Percentiles rank a stretch among this genome's conserved stretches.
phyloP scores from a whole-genome alignment of 2,888 invertebrate genomes.

The Onchidella celtica region DNA sequence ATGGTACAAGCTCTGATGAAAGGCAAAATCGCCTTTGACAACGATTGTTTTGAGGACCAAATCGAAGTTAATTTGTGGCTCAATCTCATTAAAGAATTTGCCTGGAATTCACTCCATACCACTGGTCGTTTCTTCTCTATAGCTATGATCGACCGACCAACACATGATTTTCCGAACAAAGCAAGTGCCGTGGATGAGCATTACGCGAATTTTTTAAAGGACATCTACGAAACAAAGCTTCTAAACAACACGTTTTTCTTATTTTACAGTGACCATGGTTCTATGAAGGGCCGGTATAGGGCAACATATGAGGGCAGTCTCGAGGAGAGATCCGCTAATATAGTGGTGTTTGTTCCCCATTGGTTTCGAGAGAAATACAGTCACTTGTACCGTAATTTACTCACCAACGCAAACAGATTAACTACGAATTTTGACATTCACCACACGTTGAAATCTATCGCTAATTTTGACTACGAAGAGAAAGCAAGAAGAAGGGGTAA shows the following conservation, averaged over 20 bases:
- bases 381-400: constrained; percentile 85
- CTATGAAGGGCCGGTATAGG: constrained; percentile 91
- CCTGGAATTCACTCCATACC: constrained; percentile 82
- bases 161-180: constrained; percentile 91
- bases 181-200: constrained; percentile 87
- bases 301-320: constrained; percentile 87
- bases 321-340: constrained; percentile 92
- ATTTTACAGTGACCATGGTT: constrained; percentile 91
- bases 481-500: neutral
- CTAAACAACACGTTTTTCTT: constrained; percentile 63
- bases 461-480: neutral
- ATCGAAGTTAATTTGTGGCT: constrained; percentile 86
- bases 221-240: constrained; percentile 70
- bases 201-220: constrained; percentile 83
- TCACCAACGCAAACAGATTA: constrained; percentile 84
- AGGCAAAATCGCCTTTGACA: constrained; percentile 55
- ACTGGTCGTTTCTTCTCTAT: constrained; percentile 87
- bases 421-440: constrained; percentile 92
- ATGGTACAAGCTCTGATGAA: constrained; percentile 84
- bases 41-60: constrained; percentile 85
- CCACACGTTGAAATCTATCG: constrained; percentile 87
- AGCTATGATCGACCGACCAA: constrained; percentile 90
- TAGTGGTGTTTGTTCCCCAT: constrained; percentile 87
- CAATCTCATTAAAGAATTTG: constrained; percentile 83
- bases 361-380: constrained; percentile 86